phyloP scores from a whole-genome alignment of 2,888 invertebrate species.

The Rhopalosiphum nymphaeae region DNA sequence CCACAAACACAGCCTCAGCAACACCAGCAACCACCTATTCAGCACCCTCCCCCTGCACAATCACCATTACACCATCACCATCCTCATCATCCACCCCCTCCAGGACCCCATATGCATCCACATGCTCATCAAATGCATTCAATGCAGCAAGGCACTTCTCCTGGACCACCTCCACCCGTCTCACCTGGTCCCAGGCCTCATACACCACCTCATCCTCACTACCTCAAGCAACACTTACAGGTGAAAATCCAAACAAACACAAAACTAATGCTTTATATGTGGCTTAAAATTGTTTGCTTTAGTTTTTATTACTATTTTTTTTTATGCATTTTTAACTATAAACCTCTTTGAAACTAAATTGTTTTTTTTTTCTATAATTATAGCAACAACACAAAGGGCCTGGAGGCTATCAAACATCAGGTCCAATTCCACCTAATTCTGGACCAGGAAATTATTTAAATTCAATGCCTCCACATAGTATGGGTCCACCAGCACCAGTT shows the following conservation, averaged over 20 bases:
- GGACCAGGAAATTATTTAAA: slow-evolving; percentile 73
- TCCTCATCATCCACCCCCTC: slow-evolving; percentile 62
- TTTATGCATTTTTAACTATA: neutral
- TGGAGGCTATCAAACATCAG: slow-evolving; percentile 66
- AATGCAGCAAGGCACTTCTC: slow-evolving; percentile 68
- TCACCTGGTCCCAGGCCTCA: slow-evolving; percentile 71
- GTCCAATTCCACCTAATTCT: slow-evolving; percentile 76
- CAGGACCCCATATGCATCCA: slow-evolving; percentile 65
- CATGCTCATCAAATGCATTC: slow-evolving; percentile 68
- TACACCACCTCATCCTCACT: slow-evolving; percentile 75
- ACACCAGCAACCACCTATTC: slow-evolving; percentile 64
- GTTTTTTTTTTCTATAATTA: neutral
- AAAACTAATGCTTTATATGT: slow-evolving; percentile 49
- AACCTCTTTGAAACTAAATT: slow-evolving; percentile 1
- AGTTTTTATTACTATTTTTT: neutral
- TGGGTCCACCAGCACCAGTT: slow-evolving; percentile 76
- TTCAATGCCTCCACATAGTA: slow-evolving; percentile 74
- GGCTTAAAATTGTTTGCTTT: slow-evolving; percentile 66
- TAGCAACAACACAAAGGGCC: slow-evolving; percentile 59
- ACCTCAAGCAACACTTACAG: slow-evolving; percentile 77
- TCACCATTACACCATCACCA: slow-evolving; percentile 66
- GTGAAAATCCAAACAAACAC: slow-evolving; percentile 64
- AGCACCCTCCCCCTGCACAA: slow-evolving; percentile 65
- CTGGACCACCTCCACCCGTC: slow-evolving; percentile 68
- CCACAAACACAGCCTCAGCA: slow-evolving; percentile 70